phyloP scores from a whole-genome alignment of 1,140 invertebrate genomes.

The Microplitis mediator region DNA sequence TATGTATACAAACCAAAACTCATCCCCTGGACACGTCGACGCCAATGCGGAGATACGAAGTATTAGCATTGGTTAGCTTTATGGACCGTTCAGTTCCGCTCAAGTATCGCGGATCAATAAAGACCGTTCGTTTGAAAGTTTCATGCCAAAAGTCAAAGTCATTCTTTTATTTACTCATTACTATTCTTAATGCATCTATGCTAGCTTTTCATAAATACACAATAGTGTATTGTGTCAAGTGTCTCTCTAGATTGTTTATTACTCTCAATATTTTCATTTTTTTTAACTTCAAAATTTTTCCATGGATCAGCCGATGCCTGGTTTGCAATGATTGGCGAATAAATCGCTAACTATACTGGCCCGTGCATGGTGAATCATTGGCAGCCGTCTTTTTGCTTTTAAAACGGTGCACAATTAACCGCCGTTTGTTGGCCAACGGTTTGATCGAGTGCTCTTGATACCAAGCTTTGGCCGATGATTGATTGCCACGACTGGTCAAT shows the following conservation, averaged over 20 bases:
- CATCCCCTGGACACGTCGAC: slow-evolving; percentile 38
- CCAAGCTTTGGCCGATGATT: too few species aligned
- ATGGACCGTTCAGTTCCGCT: slow-evolving; percentile 62
- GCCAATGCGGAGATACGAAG: slow-evolving; percentile 57
- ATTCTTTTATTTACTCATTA: neutral
- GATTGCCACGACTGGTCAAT: too few species aligned
- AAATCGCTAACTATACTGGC: too few species aligned
- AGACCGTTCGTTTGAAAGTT: slow-evolving; percentile 56
- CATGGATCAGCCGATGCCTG: too few species aligned
- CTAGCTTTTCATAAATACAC: neutral
- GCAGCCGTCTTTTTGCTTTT: too few species aligned
- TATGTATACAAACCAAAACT: neutral
- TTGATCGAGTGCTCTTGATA: too few species aligned
- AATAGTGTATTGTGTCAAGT: neutral
- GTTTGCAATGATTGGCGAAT: too few species aligned
- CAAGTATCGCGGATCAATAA: slow-evolving; percentile 56
- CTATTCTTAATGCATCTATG: slow-evolving; percentile 1
- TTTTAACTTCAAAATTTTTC: too few species aligned
- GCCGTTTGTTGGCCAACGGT: too few species aligned
- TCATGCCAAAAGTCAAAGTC: slow-evolving; percentile 49
- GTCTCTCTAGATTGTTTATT: neutral
- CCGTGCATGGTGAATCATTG: too few species aligned
- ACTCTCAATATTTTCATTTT: too few species aligned
- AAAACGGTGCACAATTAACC: too few species aligned
- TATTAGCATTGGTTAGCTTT: slow-evolving; percentile 66